Evolutionary conservation across 2,888 invertebrate species (phyloP).

Genomic region (Epinotia nisella): DNA sequence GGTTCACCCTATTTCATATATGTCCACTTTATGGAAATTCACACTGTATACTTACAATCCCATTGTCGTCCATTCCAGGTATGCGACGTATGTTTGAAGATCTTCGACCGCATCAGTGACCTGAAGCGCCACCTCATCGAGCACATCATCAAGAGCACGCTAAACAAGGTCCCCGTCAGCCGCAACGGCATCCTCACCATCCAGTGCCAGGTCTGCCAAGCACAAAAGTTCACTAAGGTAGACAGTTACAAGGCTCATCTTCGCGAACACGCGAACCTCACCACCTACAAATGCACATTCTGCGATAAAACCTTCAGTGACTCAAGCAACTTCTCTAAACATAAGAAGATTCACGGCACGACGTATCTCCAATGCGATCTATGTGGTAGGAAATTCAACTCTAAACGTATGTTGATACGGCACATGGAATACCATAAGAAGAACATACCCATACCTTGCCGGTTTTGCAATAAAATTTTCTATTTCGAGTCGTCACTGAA

Average conservation of each 20-base stretch:
- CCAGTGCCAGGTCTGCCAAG: slow-evolving; percentile 63
- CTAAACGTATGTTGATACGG: slow-evolving; percentile 75
- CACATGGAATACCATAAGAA: slow-evolving; percentile 79
- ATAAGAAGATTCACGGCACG: slow-evolving; percentile 78
- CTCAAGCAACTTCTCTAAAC: slow-evolving; percentile 81
- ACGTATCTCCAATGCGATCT: slow-evolving; percentile 75
- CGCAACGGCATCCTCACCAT: slow-evolving; percentile 63
- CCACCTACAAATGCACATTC: slow-evolving; percentile 76
- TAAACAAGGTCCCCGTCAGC: slow-evolving; percentile 70
- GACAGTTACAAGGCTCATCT: slow-evolving; percentile 79
- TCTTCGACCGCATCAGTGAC: slow-evolving; percentile 75
- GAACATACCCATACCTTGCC: slow-evolving; percentile 66
- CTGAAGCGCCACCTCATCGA: slow-evolving; percentile 80
- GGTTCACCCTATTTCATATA: too few relatives aligned
- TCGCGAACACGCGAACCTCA: slow-evolving; percentile 78
- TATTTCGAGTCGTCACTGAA: slow-evolving; percentile 77
- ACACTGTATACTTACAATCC: too few relatives aligned
- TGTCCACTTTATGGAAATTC: too few relatives aligned
- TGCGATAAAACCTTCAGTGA: slow-evolving; percentile 81
- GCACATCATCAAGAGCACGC: slow-evolving; percentile 73
- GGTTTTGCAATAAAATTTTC: slow-evolving; percentile 66
- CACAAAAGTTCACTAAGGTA: slow-evolving; percentile 64
- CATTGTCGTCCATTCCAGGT: slow-evolving; percentile 56
- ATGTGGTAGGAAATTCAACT: slow-evolving; percentile 78
- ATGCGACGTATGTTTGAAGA: slow-evolving; percentile 73